Base-by-base conservation (phyloP, 2,113 vertebrate genomes). In the Phylloscopus trochilus region DNA sequence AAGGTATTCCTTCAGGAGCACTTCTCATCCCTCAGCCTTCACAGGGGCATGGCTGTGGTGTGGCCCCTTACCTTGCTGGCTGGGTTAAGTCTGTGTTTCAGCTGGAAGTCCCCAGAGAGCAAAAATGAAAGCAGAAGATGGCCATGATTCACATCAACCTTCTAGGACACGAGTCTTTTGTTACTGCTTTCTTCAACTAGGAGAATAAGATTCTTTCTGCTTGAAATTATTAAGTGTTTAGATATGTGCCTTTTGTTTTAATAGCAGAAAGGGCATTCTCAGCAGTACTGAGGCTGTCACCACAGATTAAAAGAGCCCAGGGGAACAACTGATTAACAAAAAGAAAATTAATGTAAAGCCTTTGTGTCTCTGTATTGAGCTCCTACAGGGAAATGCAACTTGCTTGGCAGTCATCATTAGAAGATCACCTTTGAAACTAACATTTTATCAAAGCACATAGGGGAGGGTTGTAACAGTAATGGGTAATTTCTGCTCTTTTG, bases 61-160 rank as follows among this genome's bases (percentile, higher is more conserved):
- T 55, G 62, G 43, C 69, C 86, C n/a, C 83, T 63, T 72, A 76
- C 80, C 37, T 6, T 27, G 19, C 35, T 11, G 41, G 43, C 23
- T 70, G 39, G 66, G 44, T 90, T 64, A 70, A 64, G 37, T 68
- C 52, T 87, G 62, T 68, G 44, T 94, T 87, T 73, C 72, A 41
- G 55, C 0, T 83, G 51, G 30, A 86, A 89, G 51, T 62, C 78
- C 53, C 4, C 7, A 74, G 73, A 81, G 75, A 89, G 41, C 31
- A 91, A 70, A 92, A 90, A 72, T 33, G 24, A 95, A 95, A 94
- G 62, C n/a, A 51, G 90, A 95, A 89, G 70, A 24, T 28, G 53
- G 60, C 27, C 4, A 2, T 77, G 68, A 76, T 80, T 90, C 90
- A 67, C 49, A 64, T 46, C 73, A 81, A 84, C 33, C 58, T 73